These are phyloP conservation scores for Pelodytes ibericus DNA, from an alignment of 2,797 vertebrate species.

Conservation along the genomic window DNA sequence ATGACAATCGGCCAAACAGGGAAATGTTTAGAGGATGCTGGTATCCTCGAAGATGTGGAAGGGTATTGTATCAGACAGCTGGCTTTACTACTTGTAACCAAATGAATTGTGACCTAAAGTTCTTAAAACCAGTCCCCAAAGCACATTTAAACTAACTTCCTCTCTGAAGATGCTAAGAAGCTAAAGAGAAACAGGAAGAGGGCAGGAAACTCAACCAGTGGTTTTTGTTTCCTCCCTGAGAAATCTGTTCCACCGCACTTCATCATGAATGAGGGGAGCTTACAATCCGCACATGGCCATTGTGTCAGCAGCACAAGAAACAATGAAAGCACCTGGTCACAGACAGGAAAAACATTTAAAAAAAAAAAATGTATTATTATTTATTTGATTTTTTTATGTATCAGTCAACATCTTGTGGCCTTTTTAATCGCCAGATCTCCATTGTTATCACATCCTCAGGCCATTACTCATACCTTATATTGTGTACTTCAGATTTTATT, in stretches of 20 bases:
- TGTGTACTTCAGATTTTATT: too few relatives aligned
- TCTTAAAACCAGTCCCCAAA: neutral
- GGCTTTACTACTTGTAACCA: conserved; percentile 1
- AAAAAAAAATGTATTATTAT: too few relatives aligned
- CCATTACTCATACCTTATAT: too few relatives aligned
- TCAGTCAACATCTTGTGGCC: too few relatives aligned
- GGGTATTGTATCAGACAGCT: conserved; percentile 8
- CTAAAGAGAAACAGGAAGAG: conserved; percentile 35
- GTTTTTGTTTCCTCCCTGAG: conserved; percentile 18
- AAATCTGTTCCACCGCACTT: conserved; percentile 4
- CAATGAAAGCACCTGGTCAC: neutral
- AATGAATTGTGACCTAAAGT: neutral
- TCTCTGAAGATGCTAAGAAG: neutral
- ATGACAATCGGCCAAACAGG: neutral
- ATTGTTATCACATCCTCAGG: too few relatives aligned
- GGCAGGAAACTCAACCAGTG: conserved; percentile 24
- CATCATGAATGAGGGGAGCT: conserved; percentile 17
- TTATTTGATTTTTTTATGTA: too few relatives aligned
- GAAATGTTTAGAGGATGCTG: neutral
- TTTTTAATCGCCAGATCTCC: too few relatives aligned
- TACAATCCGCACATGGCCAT: conserved; percentile 9
- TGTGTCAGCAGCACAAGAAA: too few relatives aligned
- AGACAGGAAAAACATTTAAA: too few relatives aligned
- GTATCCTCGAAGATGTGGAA: too few relatives aligned
- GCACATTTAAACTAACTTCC: conserved; percentile 6